phyloP scores from a whole-genome alignment of 2,797 vertebrate species.

The Distichodus sexfasciatus region DNA sequence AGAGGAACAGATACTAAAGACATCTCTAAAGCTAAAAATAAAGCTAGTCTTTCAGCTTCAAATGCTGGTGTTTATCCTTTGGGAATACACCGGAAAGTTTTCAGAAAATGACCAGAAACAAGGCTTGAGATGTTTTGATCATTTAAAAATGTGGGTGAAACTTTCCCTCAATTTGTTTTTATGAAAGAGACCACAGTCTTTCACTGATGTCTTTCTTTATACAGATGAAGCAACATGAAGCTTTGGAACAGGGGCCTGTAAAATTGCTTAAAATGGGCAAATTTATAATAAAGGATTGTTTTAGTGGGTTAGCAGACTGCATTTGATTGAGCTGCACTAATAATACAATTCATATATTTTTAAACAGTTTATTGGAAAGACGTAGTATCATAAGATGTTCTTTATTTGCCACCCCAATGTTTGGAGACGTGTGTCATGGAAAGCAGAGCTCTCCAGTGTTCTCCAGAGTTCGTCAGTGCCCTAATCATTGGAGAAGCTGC shows the following conservation, averaged over 20 bases:
- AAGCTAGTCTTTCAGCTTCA: constrained; percentile 24
- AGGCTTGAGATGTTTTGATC: constrained; percentile 22
- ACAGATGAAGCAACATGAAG: neutral
- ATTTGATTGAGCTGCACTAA: neutral
- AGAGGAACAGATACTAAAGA: constrained; percentile 10
- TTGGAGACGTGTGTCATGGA: neutral
- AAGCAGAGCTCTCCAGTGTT: too few species aligned
- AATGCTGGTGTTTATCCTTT: constrained; percentile 27
- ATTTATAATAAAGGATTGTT: neutral
- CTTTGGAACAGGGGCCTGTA: constrained; percentile 9
- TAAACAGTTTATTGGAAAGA: too few species aligned
- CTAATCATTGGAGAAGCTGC: constrained; percentile 34
- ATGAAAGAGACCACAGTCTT: constrained; percentile 44
- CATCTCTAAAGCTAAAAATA: neutral
- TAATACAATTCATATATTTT: too few species aligned
- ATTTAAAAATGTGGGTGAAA: constrained; percentile 41
- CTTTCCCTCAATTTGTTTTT: constrained; percentile 40
- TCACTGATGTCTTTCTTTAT: constrained; percentile 35
- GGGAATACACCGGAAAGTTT: constrained; percentile 7
- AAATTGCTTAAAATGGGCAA: constrained; percentile 3
- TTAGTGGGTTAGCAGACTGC: neutral
- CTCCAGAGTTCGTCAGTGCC: constrained; percentile 48
- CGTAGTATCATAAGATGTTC: constrained; percentile 6
- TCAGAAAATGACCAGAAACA: constrained; percentile 54
- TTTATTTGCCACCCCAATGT: too few species aligned